Evolutionary conservation across 1,140 invertebrate species (phyloP).

Genomic region (Reticulitermes speratus): DNA sequence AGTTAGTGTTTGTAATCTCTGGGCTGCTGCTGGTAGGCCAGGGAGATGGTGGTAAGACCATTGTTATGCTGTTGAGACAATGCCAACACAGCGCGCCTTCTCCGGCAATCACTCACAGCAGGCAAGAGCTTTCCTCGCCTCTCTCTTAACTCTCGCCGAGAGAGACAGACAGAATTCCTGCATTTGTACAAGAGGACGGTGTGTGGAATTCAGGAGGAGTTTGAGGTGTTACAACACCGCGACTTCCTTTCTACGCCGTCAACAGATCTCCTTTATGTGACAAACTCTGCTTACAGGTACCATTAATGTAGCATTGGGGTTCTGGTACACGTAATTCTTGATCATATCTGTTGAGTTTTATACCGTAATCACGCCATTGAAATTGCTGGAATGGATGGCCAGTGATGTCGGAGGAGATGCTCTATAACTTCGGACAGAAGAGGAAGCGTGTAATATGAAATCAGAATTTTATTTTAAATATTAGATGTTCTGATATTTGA

Average conservation of each 20-base stretch:
- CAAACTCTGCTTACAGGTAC: not conserved
- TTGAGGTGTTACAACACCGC: not conserved
- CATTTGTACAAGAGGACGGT: not conserved
- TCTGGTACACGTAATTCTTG: not conserved
- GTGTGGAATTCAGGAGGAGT: not conserved
- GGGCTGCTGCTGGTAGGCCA: not conserved
- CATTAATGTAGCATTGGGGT: not conserved
- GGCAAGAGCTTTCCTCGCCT: not conserved
- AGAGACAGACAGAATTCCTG: not conserved
- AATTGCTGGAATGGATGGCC: not conserved
- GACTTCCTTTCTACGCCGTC: constrained; percentile 1
- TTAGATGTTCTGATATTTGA: too few relatives aligned
- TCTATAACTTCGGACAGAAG: too few relatives aligned
- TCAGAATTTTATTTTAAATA: too few relatives aligned
- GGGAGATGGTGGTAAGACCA: not conserved
- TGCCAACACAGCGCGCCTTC: not conserved
- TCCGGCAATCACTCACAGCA: not conserved
- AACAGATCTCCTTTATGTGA: not conserved
- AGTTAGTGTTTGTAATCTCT: not conserved
- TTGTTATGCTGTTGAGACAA: not conserved
- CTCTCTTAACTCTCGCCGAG: not conserved
- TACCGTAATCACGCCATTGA: not conserved
- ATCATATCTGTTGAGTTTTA: not conserved
- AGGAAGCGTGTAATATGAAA: too few relatives aligned
- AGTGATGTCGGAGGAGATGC: too few relatives aligned